phyloP scores from a whole-genome alignment of 2,113 vertebrate species.

The Pontoporia blainvillei region DNA sequence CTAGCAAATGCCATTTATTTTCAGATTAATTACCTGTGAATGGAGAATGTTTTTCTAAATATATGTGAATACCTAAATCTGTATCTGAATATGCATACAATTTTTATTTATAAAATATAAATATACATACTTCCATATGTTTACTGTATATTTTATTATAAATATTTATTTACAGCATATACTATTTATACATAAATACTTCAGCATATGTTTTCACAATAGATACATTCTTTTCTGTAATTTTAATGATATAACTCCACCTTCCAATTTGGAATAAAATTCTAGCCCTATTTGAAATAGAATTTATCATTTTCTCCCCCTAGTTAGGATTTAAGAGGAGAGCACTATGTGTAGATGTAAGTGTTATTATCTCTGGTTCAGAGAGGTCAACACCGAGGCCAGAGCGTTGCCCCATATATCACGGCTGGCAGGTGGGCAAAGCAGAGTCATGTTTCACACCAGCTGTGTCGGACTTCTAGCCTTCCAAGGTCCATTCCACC shows the following conservation, averaged over 20 bases:
- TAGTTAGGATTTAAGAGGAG: constrained; percentile 5
- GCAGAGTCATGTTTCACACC: not conserved
- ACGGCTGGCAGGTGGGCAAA: not conserved
- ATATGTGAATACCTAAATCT: not conserved
- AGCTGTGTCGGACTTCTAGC: not conserved
- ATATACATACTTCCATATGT: not conserved
- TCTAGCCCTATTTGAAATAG: not conserved
- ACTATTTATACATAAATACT: not conserved
- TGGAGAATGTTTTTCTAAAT: not conserved
- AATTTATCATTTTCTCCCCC: not conserved
- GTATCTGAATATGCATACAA: not conserved
- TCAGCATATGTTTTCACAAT: not conserved
- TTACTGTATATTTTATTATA: not conserved
- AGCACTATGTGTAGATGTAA: not conserved
- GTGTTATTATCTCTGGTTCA: not conserved
- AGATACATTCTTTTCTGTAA: not conserved
- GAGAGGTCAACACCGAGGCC: not conserved
- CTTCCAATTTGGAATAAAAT: not conserved
- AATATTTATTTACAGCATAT: not conserved
- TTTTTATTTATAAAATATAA: not conserved
- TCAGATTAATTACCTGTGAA: not conserved
- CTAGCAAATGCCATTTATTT: constrained; percentile 15
- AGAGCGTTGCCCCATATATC: not conserved
- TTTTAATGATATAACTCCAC: not conserved
- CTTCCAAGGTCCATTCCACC: not conserved